Evolutionary conservation across 2,113 vertebrate species (phyloP), one percentile per base, ranked within the genome.

Genomic region (Saccopteryx leptura): DNA sequence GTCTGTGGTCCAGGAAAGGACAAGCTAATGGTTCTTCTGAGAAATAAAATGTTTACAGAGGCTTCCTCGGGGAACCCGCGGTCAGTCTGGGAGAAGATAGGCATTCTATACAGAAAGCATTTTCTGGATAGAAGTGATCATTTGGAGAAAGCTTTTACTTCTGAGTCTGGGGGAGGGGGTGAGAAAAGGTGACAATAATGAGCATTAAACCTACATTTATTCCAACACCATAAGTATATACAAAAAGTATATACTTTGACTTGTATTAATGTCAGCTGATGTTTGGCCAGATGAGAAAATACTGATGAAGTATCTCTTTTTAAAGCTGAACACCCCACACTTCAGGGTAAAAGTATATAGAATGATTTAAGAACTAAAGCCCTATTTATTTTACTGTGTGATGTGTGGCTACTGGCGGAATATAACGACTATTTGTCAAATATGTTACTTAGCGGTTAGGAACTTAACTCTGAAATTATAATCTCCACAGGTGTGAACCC

Each of bases 11-110:
- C 95, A 61, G 65, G 82, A 97, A 97, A 97, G 97, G 88, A 93
- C 91, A 93, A 82, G 92, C 74, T 91, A 85, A 95, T 97, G 93
- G 92, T 68, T 97, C 95, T 96, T 97, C 90, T 95, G 80, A 96
- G 92, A 98, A 98, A 94, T 96, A 93, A 94, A 97, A 46, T 72
- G 4, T 33, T 76, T 68, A 50, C 3, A 66, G 28, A 52, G 63
- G 23, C 26, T 84, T 94, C 52, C 24, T 81, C 28, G 0, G 50
- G 33, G 78, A 88, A 60, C 21, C 69, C 72, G 28, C 54, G 58
- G 17, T 80, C 31, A 54, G 33, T 46, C 52, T 82, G 8, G 17
- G 28, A 11, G 14, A 26, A 91, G 54, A 56, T 7, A 76, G 0
- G 18, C 24, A 58, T 52, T 91, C 7, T 31, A 4, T 12, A 60